Conservation (phyloP, 2,888 invertebrate species). For the Thymelicus sylvestris region DNA sequence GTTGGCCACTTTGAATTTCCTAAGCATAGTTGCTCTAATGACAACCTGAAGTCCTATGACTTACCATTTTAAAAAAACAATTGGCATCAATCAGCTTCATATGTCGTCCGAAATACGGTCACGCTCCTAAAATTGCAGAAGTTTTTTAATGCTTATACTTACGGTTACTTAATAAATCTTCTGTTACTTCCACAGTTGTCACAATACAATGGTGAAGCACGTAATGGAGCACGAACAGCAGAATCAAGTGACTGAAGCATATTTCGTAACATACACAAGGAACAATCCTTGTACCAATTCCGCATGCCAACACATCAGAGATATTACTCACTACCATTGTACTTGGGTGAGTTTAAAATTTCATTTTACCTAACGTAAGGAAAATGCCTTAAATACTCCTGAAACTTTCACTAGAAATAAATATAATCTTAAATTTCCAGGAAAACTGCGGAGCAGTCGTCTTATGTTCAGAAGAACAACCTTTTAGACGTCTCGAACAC, state of each 20-base stretch:
- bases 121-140: no score
- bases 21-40: no score
- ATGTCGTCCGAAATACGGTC: no score
- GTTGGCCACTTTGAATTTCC: no score
- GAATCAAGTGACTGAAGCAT: constrained; percentile 92
- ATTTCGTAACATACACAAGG: constrained; percentile 87
- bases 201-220: constrained; percentile 92
- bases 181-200: constrained; percentile 68
- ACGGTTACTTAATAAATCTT: not conserved
- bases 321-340: constrained; percentile 95
- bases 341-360: constrained; percentile 87
- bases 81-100: no score
- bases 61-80: no score
- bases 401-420: not conserved
- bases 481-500: constrained; percentile 92
- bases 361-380: not conserved
- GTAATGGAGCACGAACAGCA: constrained; percentile 95
- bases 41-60: no score
- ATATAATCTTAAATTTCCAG: constrained; percentile 62
- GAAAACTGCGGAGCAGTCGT: constrained; percentile 93
- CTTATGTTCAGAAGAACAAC: constrained; percentile 89
- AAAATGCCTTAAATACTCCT: not conserved
- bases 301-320: constrained; percentile 89
- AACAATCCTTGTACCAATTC: constrained; percentile 87
- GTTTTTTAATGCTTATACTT: no score